Evolutionary conservation across 2,113 vertebrate genomes (phyloP).

Genomic region (Leptosomus discolor): DNA sequence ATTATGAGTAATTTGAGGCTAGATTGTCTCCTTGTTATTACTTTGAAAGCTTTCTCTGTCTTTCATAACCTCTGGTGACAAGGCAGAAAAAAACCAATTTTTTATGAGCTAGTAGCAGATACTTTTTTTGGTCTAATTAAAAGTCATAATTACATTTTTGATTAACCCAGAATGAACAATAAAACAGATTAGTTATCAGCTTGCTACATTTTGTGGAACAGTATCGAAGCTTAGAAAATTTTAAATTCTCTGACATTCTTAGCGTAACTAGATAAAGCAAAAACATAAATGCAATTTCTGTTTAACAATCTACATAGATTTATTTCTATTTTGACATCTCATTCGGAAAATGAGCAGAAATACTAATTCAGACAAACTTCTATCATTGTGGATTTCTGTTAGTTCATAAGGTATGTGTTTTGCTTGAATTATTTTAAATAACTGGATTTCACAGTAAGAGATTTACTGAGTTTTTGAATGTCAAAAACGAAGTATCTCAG

Average conservation of each 20-base stretch:
- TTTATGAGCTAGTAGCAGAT: slow-evolving; percentile 12
- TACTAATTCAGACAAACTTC: not conserved
- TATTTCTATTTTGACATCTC: slow-evolving; percentile 13
- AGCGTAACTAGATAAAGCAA: slow-evolving; percentile 17
- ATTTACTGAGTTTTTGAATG: not conserved
- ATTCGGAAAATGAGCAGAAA: slow-evolving; percentile 26
- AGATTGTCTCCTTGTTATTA: slow-evolving; percentile 20
- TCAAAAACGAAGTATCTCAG: not conserved
- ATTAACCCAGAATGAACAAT: slow-evolving; percentile 59
- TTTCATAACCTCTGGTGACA: slow-evolving; percentile 44
- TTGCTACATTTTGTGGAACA: slow-evolving; percentile 33
- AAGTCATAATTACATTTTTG: slow-evolving; percentile 63
- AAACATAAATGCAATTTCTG: slow-evolving; percentile 28
- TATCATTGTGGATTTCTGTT: not conserved
- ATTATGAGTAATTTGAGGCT: slow-evolving; percentile 49
- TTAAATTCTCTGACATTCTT: slow-evolving; percentile 7
- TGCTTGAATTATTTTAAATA: not conserved
- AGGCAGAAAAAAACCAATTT: slow-evolving; percentile 23
- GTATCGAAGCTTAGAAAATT: slow-evolving; percentile 1
- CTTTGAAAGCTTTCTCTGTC: slow-evolving; percentile 32
- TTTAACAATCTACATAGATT: not conserved
- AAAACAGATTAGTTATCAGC: slow-evolving; percentile 55
- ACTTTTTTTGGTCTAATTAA: slow-evolving; percentile 61
- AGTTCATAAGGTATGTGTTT: not conserved
- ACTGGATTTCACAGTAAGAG: not conserved